Conservation (phyloP, 2,888 invertebrate species). For the Orchesellides sinensis region DNA sequence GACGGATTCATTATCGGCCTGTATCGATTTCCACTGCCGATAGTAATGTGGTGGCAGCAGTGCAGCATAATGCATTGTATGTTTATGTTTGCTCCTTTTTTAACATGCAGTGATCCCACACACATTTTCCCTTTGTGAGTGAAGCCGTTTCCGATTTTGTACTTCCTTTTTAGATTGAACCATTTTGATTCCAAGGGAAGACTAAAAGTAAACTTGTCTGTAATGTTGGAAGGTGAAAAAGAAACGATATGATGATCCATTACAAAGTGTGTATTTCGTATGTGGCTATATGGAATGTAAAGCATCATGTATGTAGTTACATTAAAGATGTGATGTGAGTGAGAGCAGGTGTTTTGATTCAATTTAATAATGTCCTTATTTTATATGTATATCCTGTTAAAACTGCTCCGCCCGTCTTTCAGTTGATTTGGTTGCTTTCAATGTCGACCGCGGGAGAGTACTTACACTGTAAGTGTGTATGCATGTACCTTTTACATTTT, state of each 20-base stretch:
- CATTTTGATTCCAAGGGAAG: conserved; percentile 38
- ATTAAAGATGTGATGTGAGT: conserved; percentile 53
- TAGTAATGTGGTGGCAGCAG: conserved; percentile 9
- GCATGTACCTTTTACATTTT: not conserved
- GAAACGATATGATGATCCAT: conserved; percentile 55
- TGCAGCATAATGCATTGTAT: conserved; percentile 26
- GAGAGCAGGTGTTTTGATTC: conserved; percentile 63
- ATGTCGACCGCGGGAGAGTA: not conserved
- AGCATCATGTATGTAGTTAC: conserved; percentile 14
- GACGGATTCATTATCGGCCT: conserved; percentile 64
- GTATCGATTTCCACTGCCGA: conserved; percentile 55
- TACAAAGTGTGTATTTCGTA: conserved; percentile 38
- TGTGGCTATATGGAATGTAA: not conserved
- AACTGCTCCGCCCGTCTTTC: conserved; percentile 23
- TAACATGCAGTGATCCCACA: conserved; percentile 18
- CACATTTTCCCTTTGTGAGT: conserved; percentile 31
- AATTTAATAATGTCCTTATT: conserved; percentile 48
- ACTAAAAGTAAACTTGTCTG: conserved; percentile 47
- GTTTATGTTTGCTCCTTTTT: conserved; percentile 14
- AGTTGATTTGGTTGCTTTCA: conserved; percentile 46
- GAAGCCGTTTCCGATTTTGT: conserved; percentile 51
- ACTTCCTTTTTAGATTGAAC: conserved; percentile 47
- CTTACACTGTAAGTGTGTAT: not conserved
- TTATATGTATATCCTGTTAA: conserved; percentile 52
- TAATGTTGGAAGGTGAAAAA: conserved; percentile 25